Evolutionary conservation across 2,113 vertebrate genomes (phyloP).

Genomic region (Amphilophus citrinellus): DNA sequence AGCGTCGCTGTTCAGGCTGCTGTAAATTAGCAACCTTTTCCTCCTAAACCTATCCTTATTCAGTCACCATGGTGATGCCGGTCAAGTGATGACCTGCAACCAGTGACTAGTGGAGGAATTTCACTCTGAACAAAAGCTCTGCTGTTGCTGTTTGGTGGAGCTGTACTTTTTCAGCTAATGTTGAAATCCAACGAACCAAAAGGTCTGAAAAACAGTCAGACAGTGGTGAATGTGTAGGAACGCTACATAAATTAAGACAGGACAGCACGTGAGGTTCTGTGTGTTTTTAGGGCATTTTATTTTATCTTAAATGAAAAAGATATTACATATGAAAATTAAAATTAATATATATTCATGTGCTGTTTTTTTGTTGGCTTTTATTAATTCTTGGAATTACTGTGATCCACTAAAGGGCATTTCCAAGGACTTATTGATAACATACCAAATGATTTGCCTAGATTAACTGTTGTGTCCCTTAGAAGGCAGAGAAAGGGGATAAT

Average conservation of each 20-base stretch:
- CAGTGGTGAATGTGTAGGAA: background rate
- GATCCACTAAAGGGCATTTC: background rate
- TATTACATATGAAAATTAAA: background rate
- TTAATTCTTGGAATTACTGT: background rate
- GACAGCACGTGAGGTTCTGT: background rate
- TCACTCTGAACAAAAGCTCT: constrained; percentile 66
- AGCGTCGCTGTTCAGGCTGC: constrained; percentile 49
- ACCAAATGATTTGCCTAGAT: background rate
- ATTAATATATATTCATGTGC: background rate
- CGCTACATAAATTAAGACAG: background rate
- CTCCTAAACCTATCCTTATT: constrained; percentile 48
- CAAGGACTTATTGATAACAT: background rate
- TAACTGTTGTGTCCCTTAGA: background rate
- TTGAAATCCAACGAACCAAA: background rate
- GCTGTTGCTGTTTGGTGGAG: constrained; percentile 49
- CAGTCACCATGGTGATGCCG: constrained; percentile 76
- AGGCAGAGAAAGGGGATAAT: background rate
- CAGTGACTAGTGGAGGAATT: constrained; percentile 65
- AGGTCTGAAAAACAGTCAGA: background rate
- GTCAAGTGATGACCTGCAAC: constrained; percentile 66
- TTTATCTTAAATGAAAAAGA: background rate
- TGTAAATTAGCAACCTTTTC: constrained; percentile 69
- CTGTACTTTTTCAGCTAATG: background rate
- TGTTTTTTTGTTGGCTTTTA: background rate
- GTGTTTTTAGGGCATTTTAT: background rate